Evolutionary conservation across 2,113 vertebrate species (phyloP), one percentile per base, ranked within the genome.

Genomic region (Semnornis frantzii): DNA sequence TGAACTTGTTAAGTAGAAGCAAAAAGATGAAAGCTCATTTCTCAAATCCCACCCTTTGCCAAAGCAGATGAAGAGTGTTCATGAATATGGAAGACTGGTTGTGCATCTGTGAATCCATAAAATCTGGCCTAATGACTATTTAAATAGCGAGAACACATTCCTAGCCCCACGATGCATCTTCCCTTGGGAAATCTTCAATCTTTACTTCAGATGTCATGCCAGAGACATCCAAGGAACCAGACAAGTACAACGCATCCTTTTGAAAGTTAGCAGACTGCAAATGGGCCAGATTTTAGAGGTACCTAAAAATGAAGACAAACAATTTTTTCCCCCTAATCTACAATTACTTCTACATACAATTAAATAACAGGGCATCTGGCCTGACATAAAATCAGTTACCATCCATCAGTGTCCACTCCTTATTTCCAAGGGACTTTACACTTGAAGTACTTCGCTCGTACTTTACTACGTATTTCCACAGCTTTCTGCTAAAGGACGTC

Each of bases 41-140:
- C 72, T 92, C 54, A 83, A 33, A 87, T 19, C 81, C 65, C 50
- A 83, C 46, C 82, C 89, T 85, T 94, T 93, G 69, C 84, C 78
- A 87, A 96, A 92, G 89, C 76, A 87, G 79, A 93, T 85, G 72
- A 95, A 83, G 60, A 77, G 18, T 7, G 37, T 83, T 93, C 85
- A 95, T 85, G 89, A 95, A 92, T 95, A 96, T 87, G 94, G 87
- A 96, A 94, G 85, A 82, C 64, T 94, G 75, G 31, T 81, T 85
- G 82, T 90, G 85, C 89, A 89, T 89, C 91, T 93, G 92, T 85
- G 91, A 94, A 93, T 50, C 54, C 82, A 82, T 42, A 95, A 78
- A 95, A 93, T 89, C 75, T 93, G 87, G 85, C 79, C 94, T 93
- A 95, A 95, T 94, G 94, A 95, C 82, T 94, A 87, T 95, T 95